A percentile compares a stretch with the other conserved stretches of the same genome.
Conservation (phyloP, 2,888 invertebrate genomes). For the Anticlea derivata region DNA sequence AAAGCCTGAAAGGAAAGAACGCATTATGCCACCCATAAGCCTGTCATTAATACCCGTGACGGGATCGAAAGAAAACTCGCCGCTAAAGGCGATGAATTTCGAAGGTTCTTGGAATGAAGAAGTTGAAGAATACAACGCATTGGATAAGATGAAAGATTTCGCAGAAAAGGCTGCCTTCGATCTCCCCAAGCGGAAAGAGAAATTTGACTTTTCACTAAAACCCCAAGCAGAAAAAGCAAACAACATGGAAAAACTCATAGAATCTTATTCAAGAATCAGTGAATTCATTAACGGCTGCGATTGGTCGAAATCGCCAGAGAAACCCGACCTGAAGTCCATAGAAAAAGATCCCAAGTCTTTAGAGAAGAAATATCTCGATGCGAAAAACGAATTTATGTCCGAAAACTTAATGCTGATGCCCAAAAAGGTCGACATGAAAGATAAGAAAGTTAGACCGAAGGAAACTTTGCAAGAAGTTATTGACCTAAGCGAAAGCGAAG, state of each 20-base stretch:
- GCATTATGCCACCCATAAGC: constrained; percentile 76
- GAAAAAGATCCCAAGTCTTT: constrained; percentile 64
- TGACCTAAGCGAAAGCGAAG: constrained; percentile 71
- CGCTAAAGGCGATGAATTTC: constrained; percentile 63
- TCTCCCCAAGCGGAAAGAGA: constrained; percentile 68
- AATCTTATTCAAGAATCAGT: constrained; percentile 75
- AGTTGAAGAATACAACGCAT: constrained; percentile 72
- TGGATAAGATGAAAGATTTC: constrained; percentile 81
- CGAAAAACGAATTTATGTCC: constrained; percentile 79
- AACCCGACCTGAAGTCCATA: constrained; percentile 65
- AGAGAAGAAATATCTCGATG: constrained; percentile 75
- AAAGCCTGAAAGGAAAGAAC: constrained; percentile 61
- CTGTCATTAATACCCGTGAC: constrained; percentile 75
- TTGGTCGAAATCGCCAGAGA: constrained; percentile 69
- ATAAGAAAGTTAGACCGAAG: constrained; percentile 41
- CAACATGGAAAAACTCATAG: constrained; percentile 70
- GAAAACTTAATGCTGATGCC: constrained; percentile 75
- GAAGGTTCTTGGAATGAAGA: constrained; percentile 66
- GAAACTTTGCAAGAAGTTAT: constrained; percentile 69
- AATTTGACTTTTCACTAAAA: constrained; percentile 61
- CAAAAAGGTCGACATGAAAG: constrained; percentile 45
- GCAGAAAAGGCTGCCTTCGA: constrained; percentile 79
- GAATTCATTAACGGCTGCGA: constrained; percentile 80
- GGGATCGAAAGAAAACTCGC: constrained; percentile 66
- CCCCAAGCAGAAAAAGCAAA: constrained; percentile 50